A percentile compares a stretch with the other conserved stretches of the same genome.
Evolutionary conservation across 2,113 vertebrate species (phyloP).

Genomic region (Atractosteus spatula): DNA sequence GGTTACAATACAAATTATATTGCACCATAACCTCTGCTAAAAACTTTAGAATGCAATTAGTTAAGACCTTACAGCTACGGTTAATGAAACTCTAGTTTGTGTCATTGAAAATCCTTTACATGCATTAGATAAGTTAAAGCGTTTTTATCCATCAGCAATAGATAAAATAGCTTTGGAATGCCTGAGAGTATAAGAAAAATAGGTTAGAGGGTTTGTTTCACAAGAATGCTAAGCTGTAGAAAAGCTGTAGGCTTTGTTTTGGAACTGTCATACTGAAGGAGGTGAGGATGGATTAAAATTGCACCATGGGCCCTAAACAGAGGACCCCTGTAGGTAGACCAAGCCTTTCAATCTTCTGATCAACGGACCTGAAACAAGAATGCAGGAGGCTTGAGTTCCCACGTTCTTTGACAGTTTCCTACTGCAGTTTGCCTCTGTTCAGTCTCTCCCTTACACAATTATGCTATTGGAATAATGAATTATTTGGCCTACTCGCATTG

Average conservation of each 20-base stretch:
- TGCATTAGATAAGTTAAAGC: conserved; percentile 53
- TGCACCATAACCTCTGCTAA: background rate
- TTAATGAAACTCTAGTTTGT: conserved; percentile 23
- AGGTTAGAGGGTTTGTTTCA: conserved; percentile 60
- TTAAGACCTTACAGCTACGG: background rate
- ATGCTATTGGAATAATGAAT: conserved; percentile 62
- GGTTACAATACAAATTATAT: no score
- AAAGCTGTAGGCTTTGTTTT: conserved; percentile 71
- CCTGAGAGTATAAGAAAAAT: conserved; percentile 47
- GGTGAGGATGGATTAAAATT: conserved; percentile 77
- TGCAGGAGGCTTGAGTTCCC: conserved; percentile 71
- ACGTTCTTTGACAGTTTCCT: conserved; percentile 73
- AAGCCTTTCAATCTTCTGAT: conserved; percentile 76
- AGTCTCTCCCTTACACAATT: conserved; percentile 65
- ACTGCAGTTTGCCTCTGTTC: conserved; percentile 66
- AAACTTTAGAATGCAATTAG: background rate
- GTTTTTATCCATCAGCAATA: conserved; percentile 52
- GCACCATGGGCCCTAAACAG: conserved; percentile 68
- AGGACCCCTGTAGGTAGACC: conserved; percentile 77
- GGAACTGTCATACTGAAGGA: conserved; percentile 70
- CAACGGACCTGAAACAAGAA: conserved; percentile 80
- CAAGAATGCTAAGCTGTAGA: conserved; percentile 69
- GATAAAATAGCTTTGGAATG: conserved; percentile 61
- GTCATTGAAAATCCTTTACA: conserved; percentile 33
- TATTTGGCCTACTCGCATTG: conserved; percentile 67